phyloP scores from a whole-genome alignment of 2,113 vertebrate species.

The Miniopterus natalensis region DNA sequence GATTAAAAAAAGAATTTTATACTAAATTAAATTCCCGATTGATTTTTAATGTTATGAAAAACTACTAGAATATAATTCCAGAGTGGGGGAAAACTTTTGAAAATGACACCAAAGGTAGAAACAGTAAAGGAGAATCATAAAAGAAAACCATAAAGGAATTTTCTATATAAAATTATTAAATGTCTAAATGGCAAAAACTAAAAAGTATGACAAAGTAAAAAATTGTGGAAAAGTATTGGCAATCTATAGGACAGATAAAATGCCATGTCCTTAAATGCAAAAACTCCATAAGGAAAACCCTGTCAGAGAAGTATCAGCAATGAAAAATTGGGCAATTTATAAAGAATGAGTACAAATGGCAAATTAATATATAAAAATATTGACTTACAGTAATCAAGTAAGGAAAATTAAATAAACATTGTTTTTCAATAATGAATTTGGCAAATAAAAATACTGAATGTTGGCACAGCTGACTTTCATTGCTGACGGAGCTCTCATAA shows the following conservation, averaged over 20 bases:
- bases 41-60: constrained; percentile 40
- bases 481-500: not conserved
- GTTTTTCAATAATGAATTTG: not conserved
- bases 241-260: not conserved
- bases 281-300: not conserved
- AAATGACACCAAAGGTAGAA: constrained; percentile 9
- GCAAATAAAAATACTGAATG: constrained; percentile 1
- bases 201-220: constrained; percentile 6
- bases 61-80: constrained; percentile 4
- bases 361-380: not conserved
- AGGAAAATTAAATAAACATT: not conserved
- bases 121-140: not conserved
- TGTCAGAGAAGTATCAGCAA: constrained; percentile 32
- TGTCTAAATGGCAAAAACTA: not conserved
- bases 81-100: not conserved
- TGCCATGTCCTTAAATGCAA: constrained; percentile 20
- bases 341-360: constrained; percentile 28
- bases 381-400: not conserved
- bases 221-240: not conserved
- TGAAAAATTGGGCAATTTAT: not conserved
- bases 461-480: not conserved
- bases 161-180: constrained; percentile 37
- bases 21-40: not conserved
- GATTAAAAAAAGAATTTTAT: not conserved
- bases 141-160: not conserved